These are phyloP conservation scores for Synanthedon tipuliformis DNA, from an alignment of 2,888 invertebrate genomes.

Conservation along the genomic window DNA sequence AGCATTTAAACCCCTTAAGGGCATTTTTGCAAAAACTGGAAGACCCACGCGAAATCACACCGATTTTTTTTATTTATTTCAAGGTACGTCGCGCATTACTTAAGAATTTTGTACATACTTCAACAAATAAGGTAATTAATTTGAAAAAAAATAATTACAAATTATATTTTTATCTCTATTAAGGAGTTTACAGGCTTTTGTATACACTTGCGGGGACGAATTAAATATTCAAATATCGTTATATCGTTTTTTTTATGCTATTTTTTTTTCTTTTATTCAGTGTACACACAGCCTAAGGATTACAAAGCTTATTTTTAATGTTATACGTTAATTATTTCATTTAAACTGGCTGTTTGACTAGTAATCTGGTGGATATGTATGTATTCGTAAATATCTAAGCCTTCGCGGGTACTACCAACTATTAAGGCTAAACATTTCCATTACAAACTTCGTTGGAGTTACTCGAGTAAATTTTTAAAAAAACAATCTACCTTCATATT, in stretches of 20 bases:
- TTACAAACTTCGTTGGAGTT: conserved; percentile 5
- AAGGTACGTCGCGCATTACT: background rate
- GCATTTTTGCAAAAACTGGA: background rate
- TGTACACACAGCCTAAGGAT: conserved; percentile 9
- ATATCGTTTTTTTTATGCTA: background rate
- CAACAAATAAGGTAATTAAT: too few relatives aligned
- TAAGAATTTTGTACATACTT: background rate
- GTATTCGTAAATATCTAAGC: conserved; percentile 26
- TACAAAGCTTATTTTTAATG: conserved; percentile 2
- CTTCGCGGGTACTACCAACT: conserved; percentile 24
- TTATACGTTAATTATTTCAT: background rate
- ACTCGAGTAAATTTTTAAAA: too few relatives aligned
- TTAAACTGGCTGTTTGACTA: conserved; percentile 22
- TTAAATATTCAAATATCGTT: conserved; percentile 3
- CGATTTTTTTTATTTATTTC: background rate
- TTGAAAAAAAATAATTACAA: too few relatives aligned
- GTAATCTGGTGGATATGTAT: conserved; percentile 51
- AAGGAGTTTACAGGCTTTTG: conserved; percentile 9
- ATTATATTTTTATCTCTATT: too few relatives aligned
- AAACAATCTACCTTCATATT: too few relatives aligned
- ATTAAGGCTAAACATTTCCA: conserved; percentile 24
- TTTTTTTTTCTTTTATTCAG: background rate
- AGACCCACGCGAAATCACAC: background rate
- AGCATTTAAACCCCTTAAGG: too few relatives aligned
- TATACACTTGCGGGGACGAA: conserved; percentile 16